Percentiles rank a stretch among this genome's conserved stretches.
Conservation (phyloP, 2,888 invertebrate genomes). For the Bembecia ichneumoniformis region DNA sequence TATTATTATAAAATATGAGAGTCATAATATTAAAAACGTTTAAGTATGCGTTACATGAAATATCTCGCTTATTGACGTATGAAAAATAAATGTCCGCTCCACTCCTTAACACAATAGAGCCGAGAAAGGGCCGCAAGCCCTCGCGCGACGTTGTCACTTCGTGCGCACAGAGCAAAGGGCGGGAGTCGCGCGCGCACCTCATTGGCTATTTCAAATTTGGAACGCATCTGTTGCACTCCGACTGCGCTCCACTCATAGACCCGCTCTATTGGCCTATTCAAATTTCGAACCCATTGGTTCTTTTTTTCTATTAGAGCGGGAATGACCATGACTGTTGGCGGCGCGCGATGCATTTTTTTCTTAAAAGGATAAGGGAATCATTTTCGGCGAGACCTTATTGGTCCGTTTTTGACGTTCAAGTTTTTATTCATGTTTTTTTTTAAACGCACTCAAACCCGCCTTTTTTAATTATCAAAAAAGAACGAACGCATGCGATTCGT, state of each 20-base stretch:
- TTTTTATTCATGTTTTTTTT: too few species aligned
- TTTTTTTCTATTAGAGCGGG: slow-evolving; percentile 4
- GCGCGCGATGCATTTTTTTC: background rate
- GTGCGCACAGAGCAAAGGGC: slow-evolving; percentile 12
- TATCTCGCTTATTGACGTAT: too few species aligned
- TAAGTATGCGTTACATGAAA: background rate
- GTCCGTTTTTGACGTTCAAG: background rate
- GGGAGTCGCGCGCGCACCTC: slow-evolving; percentile 19
- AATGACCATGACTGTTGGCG: background rate
- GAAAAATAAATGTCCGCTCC: background rate
- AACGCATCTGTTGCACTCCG: slow-evolving; percentile 25
- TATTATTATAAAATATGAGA: too few species aligned
- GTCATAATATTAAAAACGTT: background rate
- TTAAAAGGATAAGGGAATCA: background rate
- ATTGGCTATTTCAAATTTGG: slow-evolving; percentile 20
- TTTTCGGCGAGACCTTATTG: background rate
- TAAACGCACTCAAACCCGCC: too few species aligned
- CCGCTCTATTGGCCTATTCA: slow-evolving; percentile 30
- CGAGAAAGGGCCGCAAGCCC: background rate
- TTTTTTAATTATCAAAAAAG: too few species aligned
- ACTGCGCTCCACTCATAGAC: slow-evolving; percentile 23
- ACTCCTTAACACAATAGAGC: background rate
- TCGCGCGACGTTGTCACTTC: slow-evolving; percentile 14
- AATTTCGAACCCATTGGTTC: slow-evolving; percentile 17
- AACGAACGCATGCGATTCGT: too few species aligned